A percentile compares a stretch with the other conserved stretches of the same genome.
Evolutionary conservation across 1,140 invertebrate genomes (phyloP).

Genomic region (Sitodiplosis mosellana): DNA sequence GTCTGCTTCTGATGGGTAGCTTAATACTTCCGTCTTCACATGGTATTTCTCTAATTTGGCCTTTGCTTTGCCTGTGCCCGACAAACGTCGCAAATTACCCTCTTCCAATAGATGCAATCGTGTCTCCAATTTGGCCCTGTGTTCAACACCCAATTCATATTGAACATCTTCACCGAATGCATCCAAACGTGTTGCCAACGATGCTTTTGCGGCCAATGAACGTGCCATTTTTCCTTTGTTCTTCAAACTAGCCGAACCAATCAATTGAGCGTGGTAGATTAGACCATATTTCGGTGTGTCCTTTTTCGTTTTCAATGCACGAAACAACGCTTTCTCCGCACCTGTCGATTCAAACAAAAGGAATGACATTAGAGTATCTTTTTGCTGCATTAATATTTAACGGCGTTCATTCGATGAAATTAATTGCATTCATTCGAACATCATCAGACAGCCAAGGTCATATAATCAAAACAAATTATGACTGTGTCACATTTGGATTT

Average conservation of each 20-base stretch:
- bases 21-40: slow-evolving; percentile 46
- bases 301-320: slow-evolving; percentile 90
- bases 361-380: no score
- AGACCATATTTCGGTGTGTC: slow-evolving; percentile 99
- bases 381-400: no score
- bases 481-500: no score
- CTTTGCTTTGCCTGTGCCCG: slow-evolving; percentile 71
- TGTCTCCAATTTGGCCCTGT: slow-evolving; percentile 71
- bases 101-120: slow-evolving; percentile 64
- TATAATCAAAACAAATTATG: neutral
- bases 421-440: neutral
- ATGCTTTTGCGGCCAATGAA: slow-evolving; percentile 90
- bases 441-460: slow-evolving; percentile 1
- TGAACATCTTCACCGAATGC: slow-evolving; percentile 78
- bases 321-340: slow-evolving; percentile 94
- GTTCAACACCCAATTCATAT: slow-evolving; percentile 66
- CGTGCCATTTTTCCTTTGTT: slow-evolving; percentile 90
- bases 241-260: slow-evolving; percentile 71
- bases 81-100: slow-evolving; percentile 62
- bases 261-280: slow-evolving; percentile 89
- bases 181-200: slow-evolving; percentile 78
- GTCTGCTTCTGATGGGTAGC: slow-evolving; percentile 40
- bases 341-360: slow-evolving; percentile 27
- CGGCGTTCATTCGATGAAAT: no score
- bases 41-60: slow-evolving; percentile 85